Conservation (phyloP, 1,140 invertebrate species). For the Drosophila simulans region DNA sequence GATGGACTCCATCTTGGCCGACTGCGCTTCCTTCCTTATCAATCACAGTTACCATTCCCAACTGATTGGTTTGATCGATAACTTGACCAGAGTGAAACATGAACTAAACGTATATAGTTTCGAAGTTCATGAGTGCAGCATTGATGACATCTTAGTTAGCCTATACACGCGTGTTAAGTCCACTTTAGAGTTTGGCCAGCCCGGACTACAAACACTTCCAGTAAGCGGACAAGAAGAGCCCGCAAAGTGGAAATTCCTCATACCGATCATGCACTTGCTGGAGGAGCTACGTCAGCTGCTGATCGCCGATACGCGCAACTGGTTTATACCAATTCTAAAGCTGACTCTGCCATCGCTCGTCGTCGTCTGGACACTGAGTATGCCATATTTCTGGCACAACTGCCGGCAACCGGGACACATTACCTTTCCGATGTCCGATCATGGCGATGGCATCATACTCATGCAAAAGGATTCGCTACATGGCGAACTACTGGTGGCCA, state of each 20-base stretch:
- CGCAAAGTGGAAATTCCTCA: not conserved
- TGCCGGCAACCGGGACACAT: accelerated
- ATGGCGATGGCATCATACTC: not conserved
- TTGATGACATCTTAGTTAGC: conserved; percentile 18
- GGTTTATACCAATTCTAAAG: not conserved
- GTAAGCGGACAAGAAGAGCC: accelerated
- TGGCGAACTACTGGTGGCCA: not conserved
- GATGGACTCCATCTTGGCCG: conserved; percentile 23
- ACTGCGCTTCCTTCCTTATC: conserved; percentile 23
- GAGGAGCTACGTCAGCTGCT: not conserved
- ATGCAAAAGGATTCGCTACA: not conserved
- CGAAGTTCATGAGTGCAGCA: conserved; percentile 15
- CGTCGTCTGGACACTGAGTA: conserved; percentile 1
- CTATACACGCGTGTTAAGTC: not conserved
- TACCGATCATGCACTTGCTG: not conserved
- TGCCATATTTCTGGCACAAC: not conserved
- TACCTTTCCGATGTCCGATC: not conserved
- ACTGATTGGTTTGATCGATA: conserved; percentile 20
- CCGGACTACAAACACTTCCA: too few relatives aligned
- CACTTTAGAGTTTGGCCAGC: not conserved
- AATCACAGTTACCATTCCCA: not conserved
- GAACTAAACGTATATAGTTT: conserved; percentile 35
- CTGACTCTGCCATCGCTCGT: not conserved
- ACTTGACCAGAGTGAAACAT: not conserved
- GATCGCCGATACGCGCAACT: not conserved